A percentile compares a stretch with the other conserved stretches of the same genome.
Conservation (phyloP, 2,797 vertebrate genomes). For the Micropoecilia bifurca region DNA sequence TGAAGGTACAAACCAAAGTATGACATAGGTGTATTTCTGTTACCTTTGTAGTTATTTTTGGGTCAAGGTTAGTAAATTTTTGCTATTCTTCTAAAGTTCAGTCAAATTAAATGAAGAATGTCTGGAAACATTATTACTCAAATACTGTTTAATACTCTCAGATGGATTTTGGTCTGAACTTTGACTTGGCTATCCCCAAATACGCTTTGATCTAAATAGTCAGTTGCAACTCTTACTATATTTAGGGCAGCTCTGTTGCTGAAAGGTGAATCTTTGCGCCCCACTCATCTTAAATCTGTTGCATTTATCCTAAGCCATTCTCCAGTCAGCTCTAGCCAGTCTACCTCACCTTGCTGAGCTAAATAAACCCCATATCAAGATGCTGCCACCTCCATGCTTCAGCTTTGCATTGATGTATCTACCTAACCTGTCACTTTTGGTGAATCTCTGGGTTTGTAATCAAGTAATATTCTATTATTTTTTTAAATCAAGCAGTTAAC, state of each 20-base stretch:
- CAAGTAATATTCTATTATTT: background rate
- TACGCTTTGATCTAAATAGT: background rate
- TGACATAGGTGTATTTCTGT: background rate
- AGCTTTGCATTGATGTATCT: background rate
- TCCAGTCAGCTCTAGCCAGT: background rate
- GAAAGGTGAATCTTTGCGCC: background rate
- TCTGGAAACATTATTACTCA: background rate
- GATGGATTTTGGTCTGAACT: background rate
- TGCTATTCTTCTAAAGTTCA: background rate
- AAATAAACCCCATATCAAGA: background rate
- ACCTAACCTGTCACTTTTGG: background rate
- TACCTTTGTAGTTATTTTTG: background rate
- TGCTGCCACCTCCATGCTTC: background rate
- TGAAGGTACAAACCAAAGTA: background rate
- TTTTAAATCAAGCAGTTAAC: background rate
- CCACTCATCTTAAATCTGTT: background rate
- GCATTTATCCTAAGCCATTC: background rate
- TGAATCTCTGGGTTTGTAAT: background rate
- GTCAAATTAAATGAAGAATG: background rate
- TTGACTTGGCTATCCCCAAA: background rate
- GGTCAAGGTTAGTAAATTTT: background rate
- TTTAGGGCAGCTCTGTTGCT: background rate
- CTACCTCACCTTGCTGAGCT: background rate
- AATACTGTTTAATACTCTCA: background rate
- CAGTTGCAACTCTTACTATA: background rate